Evolutionary conservation across 2,113 vertebrate species (phyloP).

Genomic region (Electrona antarctica): DNA sequence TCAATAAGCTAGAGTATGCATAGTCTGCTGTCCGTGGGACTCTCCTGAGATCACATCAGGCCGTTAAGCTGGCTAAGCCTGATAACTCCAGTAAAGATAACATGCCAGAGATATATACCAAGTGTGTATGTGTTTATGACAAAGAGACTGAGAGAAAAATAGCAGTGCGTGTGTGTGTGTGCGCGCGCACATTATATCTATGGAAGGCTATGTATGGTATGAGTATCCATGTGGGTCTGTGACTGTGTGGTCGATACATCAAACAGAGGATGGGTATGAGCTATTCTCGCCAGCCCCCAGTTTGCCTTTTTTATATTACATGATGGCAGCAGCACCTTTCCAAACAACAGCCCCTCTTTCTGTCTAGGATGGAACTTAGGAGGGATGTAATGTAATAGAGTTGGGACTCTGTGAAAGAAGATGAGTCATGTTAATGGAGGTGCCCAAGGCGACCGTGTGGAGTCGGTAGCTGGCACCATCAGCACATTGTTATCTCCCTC

Average conservation of each 20-base stretch:
- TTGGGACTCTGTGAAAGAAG: conserved; percentile 25
- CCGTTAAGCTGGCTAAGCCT: conserved; percentile 40
- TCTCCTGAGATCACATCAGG: conserved; percentile 50
- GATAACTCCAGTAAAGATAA: conserved; percentile 54
- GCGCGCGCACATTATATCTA: conserved; percentile 1
- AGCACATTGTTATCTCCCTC: conserved; percentile 70
- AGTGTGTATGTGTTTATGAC: conserved; percentile 6
- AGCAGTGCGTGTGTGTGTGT: conserved; percentile 14
- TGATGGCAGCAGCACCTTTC: too few relatives aligned
- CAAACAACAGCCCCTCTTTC: conserved; percentile 27
- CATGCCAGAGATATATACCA: conserved; percentile 41
- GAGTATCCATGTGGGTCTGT: too few relatives aligned
- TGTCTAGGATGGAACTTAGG: conserved; percentile 18
- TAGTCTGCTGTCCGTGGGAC: conserved; percentile 31
- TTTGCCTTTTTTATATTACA: too few relatives aligned
- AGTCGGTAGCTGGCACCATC: conserved; percentile 57
- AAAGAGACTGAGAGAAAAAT: conserved; percentile 25
- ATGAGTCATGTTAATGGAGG: conserved; percentile 67
- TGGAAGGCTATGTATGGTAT: too few relatives aligned
- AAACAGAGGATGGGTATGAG: conserved; percentile 20
- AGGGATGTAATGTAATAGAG: conserved; percentile 45
- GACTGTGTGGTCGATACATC: conserved; percentile 21
- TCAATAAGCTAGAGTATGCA: conserved; percentile 21
- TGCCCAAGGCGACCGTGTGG: conserved; percentile 38
- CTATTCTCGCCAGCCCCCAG: too few relatives aligned